Evolutionary conservation across 1,140 invertebrate genomes (phyloP).

Genomic region (Glossosoma conforme): DNA sequence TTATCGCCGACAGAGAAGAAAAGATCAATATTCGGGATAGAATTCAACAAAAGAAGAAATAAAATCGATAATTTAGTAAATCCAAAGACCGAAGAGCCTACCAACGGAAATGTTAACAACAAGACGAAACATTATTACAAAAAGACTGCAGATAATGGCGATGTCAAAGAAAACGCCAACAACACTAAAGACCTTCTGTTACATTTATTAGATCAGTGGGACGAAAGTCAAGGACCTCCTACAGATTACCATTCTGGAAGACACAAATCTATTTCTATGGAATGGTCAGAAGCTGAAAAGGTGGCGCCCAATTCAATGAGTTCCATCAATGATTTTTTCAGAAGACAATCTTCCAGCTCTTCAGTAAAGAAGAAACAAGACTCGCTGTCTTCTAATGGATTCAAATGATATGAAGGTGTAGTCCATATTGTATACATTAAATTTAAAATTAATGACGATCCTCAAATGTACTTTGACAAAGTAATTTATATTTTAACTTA

Average conservation of each 20-base stretch:
- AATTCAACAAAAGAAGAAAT: conserved; percentile 46
- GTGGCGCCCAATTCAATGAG: conserved; percentile 56
- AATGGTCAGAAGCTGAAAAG: conserved; percentile 52
- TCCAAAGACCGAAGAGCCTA: conserved; percentile 11
- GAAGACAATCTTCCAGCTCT: conserved; percentile 55
- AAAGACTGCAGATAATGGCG: conserved; percentile 41
- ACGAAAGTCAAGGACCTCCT: conserved; percentile 44
- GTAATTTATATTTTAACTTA: no score
- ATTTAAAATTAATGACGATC: no score
- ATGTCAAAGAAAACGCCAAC: conserved; percentile 47
- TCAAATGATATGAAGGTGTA: conserved; percentile 16
- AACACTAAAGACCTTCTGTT: conserved; percentile 68
- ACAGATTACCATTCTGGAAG: conserved; percentile 37
- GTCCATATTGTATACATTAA: no score
- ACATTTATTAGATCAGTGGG: conserved; percentile 69
- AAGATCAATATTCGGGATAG: conserved; percentile 51
- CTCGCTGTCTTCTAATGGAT: conserved; percentile 17
- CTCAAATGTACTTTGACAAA: no score
- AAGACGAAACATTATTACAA: conserved; percentile 43
- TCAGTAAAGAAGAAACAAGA: conserved; percentile 46
- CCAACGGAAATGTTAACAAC: conserved; percentile 21
- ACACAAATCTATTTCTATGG: conserved; percentile 54
- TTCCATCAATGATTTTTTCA: conserved; percentile 63
- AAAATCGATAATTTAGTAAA: conserved; percentile 43
- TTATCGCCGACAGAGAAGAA: conserved; percentile 53